Evolutionary conservation across 92 coral and sea anemone species (phyloP), one percentile per base, ranked within the genome.

Genomic region (Siderastrea radians): DNA sequence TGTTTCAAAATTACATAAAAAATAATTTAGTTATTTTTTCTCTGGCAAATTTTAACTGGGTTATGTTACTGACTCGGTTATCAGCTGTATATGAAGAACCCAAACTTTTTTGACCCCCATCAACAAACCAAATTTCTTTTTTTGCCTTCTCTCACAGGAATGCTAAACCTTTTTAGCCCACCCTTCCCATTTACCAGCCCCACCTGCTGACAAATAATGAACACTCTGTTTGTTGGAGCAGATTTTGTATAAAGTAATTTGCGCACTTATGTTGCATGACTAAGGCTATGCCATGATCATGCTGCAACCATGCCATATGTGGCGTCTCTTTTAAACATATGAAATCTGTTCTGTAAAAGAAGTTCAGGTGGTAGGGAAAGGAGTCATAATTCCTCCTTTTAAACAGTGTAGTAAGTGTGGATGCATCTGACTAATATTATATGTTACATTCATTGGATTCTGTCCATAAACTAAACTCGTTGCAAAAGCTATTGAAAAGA

Each of bases 331-430:
- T 11, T 7, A 73, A 2, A 74, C 52, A 75, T 57, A 38, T 61
- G 68, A 68, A 78, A 6, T n/a, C 16, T 76, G 75, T 6, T 78
- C 26, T 68, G 53, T 54, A 77, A 53, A 86, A 86, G 85, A 86
- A 78, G 90, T 78, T 86, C 84, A 86, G 60, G 85, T 78, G 85
- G 94, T 82, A 68, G 94, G 94, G 73, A 91, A 91, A 91, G 89
- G 89, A 68, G 91, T 87, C 44, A 91, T 76, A 72, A 58, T 63
- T 72, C 94, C 85, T 53, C 80, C 91, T 77, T 69, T 91, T 84
- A 87, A 81, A 81, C 94, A 91, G 48, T 72, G 81, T 71, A 80
- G n/a, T 78, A 91, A 77, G 78, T 82, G 91, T 49, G 91, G 75
- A 75, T 88, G 89, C 91, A 91, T 91, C 81, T 77, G 84, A 74